These are phyloP conservation scores for Spondyliosoma cantharus DNA, from an alignment of 2,797 vertebrate genomes.

Conservation along the genomic window DNA sequence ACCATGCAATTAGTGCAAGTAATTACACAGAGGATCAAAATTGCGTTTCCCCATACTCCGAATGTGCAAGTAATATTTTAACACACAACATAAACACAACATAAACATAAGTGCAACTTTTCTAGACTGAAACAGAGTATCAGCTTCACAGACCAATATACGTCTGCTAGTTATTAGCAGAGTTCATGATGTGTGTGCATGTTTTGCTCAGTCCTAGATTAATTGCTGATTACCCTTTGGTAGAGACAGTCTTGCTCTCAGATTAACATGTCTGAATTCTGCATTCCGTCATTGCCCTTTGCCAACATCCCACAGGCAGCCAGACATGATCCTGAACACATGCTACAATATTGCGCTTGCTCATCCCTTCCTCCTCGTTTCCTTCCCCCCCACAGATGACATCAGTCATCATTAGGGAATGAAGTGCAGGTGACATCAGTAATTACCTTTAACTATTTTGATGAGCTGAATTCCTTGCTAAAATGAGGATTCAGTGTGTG, in stretches of 20 bases:
- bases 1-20: too few relatives aligned
- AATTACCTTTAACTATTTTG: slow-evolving; percentile 41
- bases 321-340: slow-evolving; percentile 25
- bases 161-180: slow-evolving; percentile 3
- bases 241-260: slow-evolving; percentile 36
- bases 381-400: not conserved
- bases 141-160: too few relatives aligned
- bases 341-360: not conserved
- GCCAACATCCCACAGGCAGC: slow-evolving; percentile 33
- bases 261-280: slow-evolving; percentile 71
- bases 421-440: slow-evolving; percentile 36
- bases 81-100: too few relatives aligned
- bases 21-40: too few relatives aligned
- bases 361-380: slow-evolving; percentile 7
- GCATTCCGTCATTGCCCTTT: slow-evolving; percentile 31
- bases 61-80: too few relatives aligned
- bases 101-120: too few relatives aligned
- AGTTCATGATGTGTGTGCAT: slow-evolving; percentile 22
- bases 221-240: slow-evolving; percentile 60
- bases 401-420: slow-evolving; percentile 43
- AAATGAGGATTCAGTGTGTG: slow-evolving; percentile 22
- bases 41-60: too few relatives aligned
- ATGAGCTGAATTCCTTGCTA: slow-evolving; percentile 37
- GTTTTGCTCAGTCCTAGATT: slow-evolving; percentile 38
- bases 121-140: not conserved